Evolutionary conservation across 2,797 vertebrate genomes (phyloP), one percentile per base, ranked within the genome.

Genomic region (Chaenodraco wilsoni): DNA sequence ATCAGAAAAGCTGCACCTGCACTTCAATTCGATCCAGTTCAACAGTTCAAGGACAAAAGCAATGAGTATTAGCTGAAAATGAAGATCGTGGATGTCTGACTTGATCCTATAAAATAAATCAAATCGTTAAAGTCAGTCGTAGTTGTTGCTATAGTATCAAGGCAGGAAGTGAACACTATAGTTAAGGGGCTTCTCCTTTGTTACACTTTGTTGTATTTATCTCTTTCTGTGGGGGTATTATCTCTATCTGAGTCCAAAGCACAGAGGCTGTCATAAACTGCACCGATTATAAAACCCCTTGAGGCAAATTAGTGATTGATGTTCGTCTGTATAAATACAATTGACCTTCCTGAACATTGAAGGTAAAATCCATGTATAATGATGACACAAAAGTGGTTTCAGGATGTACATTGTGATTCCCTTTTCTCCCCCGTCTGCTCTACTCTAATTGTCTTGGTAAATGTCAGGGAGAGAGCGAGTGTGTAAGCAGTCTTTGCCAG

Each of bases 401-500:
- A 14, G 16, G 54, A 50, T 43, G 31, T 27, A 43, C 58, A 65
- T 3, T 0, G 27, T 63, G 7, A 1, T 23, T 58, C 2, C 49
- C 31, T 48, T 21, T 50, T 33, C 37, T 14, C 10, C 31, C 67
- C 3, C n/a, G 4, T 50, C 57, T 60, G 65, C 54, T 65, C 43
- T 3, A 5, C 14, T 58, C 45, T 31, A 57, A 55, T 19, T 58
- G 61, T 76, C 84, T 80, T 78, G 59, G 78, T 84, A 89, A 85
- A 81, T 82, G 73, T 85, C 71, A 77, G 55, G 1, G 31, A 15
- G 51, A 51, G 62, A 43, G 19, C 31, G 59, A 49, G 51, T 61
- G 57, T 41, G 61, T 60, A 54, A 69, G 51, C 52, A 49, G 54
- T 66, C 50, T 59, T 55, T 62, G 62, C 57, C 14, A 11, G 54